A percentile compares a stretch with the other conserved stretches of the same genome.
Evolutionary conservation across 2,113 vertebrate genomes (phyloP).

Genomic region (Callipepla californica): DNA sequence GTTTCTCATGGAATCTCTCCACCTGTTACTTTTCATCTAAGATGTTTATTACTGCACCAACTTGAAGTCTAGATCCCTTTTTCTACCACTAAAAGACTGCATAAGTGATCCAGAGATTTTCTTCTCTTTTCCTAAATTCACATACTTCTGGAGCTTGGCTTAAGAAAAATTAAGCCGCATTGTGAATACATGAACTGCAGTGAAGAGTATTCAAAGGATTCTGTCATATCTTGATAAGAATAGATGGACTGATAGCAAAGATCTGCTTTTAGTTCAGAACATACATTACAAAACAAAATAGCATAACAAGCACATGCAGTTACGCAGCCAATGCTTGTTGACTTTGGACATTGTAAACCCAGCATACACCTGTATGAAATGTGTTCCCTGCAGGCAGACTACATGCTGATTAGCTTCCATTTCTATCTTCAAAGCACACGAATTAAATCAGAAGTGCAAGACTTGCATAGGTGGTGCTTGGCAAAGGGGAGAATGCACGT

Average conservation of each 20-base stretch:
- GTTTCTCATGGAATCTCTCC: background rate
- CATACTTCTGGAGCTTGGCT: background rate
- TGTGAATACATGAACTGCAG: background rate
- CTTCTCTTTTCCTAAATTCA: background rate
- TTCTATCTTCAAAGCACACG: background rate
- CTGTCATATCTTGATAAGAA: background rate
- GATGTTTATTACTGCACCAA: background rate
- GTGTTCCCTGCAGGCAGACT: background rate
- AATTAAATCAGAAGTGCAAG: background rate
- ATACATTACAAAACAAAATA: background rate
- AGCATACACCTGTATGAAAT: background rate
- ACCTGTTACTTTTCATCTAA: background rate
- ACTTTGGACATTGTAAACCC: background rate
- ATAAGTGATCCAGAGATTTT: background rate
- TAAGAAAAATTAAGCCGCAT: background rate
- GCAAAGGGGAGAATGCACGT: background rate
- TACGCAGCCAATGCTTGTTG: background rate
- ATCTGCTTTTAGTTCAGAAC: background rate
- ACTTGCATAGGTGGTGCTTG: background rate
- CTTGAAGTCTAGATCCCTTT: background rate
- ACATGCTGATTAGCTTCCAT: accelerated
- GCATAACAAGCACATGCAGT: background rate
- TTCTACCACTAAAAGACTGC: background rate
- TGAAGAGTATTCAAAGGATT: background rate
- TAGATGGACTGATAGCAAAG: background rate